Evolutionary conservation across 2,113 vertebrate genomes (phyloP).

Genomic region (Siphamia tubifer): DNA sequence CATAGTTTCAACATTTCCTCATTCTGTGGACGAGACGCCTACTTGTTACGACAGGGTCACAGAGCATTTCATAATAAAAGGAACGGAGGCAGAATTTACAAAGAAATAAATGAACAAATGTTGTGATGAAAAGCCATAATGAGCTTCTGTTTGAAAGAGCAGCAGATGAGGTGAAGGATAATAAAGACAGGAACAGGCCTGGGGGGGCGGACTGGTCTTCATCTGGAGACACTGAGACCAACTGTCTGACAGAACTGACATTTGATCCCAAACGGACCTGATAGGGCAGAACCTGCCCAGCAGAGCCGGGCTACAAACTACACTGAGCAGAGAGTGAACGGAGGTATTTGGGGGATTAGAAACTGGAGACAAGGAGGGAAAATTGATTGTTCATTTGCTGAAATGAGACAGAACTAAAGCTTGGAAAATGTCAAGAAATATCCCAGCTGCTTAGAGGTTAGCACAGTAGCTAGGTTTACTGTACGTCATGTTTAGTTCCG

Average conservation of each 20-base stretch:
- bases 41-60: no score
- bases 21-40: no score
- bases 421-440: constrained; percentile 61
- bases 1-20: no score
- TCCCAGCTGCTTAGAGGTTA: constrained; percentile 4
- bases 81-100: no score
- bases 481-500: no score
- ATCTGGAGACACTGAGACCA: constrained; percentile 32
- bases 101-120: no score
- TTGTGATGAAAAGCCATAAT: no score
- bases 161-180: constrained; percentile 30
- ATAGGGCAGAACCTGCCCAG: constrained; percentile 57
- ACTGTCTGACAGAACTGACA: constrained; percentile 57
- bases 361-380: constrained; percentile 46
- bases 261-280: constrained; percentile 56
- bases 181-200: constrained; percentile 12
- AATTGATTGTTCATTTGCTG: constrained; percentile 66
- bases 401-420: constrained; percentile 31
- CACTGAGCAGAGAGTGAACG: constrained; percentile 24
- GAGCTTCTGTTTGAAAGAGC: no score
- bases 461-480: constrained; percentile 7
- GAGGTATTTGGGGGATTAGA: constrained; percentile 27
- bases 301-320: constrained; percentile 29
- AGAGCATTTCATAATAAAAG: no score
- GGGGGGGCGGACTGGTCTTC: constrained; percentile 39